phyloP scores from a whole-genome alignment of 2,113 vertebrate genomes.

The Alexandromys fortis region DNA sequence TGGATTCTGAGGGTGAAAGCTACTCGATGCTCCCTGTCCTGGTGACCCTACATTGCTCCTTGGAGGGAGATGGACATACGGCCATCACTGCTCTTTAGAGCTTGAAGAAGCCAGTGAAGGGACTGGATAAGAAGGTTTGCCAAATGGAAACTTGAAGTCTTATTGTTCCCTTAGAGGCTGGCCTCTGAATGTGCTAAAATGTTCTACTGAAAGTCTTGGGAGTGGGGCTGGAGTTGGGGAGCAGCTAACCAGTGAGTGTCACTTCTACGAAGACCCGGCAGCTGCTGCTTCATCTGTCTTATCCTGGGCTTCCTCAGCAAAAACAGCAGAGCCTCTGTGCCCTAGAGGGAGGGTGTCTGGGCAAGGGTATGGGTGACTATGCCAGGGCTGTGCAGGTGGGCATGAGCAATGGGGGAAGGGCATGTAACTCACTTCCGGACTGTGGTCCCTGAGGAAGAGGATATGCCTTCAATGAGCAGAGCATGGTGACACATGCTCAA shows the following conservation, averaged over 20 bases:
- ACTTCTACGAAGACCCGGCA: neutral
- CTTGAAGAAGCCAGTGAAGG: neutral
- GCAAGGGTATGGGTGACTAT: no score
- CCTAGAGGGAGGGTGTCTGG: neutral
- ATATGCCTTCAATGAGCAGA: neutral
- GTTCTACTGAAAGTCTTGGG: neutral
- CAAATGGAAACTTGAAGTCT: neutral
- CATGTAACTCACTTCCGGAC: neutral
- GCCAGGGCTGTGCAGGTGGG: neutral
- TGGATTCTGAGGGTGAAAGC: neutral
- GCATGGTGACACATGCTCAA: neutral
- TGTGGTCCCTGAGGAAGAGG: neutral
- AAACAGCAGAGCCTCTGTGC: neutral
- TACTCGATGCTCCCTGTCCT: neutral
- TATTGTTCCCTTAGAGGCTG: neutral
- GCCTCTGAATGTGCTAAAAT: neutral
- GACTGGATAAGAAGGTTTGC: neutral
- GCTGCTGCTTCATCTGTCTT: conserved; percentile 22
- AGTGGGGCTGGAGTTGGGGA: neutral
- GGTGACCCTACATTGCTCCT: neutral
- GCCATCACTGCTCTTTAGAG: neutral
- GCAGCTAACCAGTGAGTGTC: neutral
- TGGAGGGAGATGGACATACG: neutral
- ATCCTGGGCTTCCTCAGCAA: neutral
- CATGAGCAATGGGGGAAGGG: neutral